These are phyloP conservation scores for Phodopus roborovskii DNA, from an alignment of 2,113 vertebrate genomes.

Conservation along the genomic window DNA sequence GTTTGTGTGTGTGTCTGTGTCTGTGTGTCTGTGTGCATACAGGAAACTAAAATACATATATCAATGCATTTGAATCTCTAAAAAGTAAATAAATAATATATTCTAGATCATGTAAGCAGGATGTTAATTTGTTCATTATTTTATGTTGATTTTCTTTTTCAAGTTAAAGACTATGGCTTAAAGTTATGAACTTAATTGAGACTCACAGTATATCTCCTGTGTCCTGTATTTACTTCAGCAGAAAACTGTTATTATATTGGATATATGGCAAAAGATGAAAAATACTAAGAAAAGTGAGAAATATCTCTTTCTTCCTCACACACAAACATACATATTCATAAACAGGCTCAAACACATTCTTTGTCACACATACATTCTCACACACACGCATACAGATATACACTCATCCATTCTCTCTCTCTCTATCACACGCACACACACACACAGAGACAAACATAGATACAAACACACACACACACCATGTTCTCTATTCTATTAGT, in stretches of 20 bases:
- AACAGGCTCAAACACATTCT: neutral
- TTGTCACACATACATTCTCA: neutral
- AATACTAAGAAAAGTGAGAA: neutral
- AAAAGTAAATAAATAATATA: neutral
- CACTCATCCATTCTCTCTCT: neutral
- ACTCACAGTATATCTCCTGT: neutral
- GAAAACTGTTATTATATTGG: neutral
- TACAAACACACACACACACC: neutral
- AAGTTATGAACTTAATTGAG: slow-evolving; percentile 2
- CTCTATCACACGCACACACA: neutral
- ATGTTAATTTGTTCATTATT: neutral
- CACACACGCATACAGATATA: neutral
- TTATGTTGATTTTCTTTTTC: neutral
- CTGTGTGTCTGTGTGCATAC: neutral
- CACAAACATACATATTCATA: neutral
- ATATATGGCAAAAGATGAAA: neutral
- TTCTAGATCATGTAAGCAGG: neutral
- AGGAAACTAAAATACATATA: neutral
- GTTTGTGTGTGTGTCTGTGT: neutral
- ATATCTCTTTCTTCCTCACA: neutral
- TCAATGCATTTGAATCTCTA: neutral
- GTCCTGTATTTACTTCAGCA: neutral
- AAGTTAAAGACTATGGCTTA: neutral
- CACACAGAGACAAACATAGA: no score
- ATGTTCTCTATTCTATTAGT: neutral